Evolutionary conservation across 2,113 vertebrate species (phyloP).

Genomic region (Macaca mulatta): DNA sequence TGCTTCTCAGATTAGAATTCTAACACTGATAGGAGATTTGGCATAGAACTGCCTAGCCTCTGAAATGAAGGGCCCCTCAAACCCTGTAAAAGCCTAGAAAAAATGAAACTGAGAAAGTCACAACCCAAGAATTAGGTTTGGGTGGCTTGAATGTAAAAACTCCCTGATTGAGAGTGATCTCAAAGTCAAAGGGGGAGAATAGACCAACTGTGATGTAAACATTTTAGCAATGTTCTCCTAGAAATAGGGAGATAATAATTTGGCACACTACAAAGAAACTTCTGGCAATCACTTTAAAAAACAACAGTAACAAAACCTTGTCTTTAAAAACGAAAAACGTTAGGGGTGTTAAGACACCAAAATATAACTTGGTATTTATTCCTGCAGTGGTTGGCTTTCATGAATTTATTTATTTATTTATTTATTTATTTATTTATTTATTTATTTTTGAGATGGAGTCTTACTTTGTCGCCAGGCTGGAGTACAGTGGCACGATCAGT

Average conservation of each 20-base stretch:
- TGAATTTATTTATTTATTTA: background rate
- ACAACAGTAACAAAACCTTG: background rate
- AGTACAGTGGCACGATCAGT: too few relatives aligned
- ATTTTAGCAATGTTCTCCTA: background rate
- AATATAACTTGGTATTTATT: constrained; percentile 51
- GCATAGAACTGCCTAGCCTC: background rate
- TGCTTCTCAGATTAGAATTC: background rate
- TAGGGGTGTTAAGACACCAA: background rate
- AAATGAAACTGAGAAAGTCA: background rate
- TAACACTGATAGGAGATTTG: background rate
- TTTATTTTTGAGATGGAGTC: too few relatives aligned
- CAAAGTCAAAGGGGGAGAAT: background rate
- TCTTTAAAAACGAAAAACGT: background rate
- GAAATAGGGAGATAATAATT: background rate
- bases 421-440: background rate
- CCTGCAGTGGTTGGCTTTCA: constrained; percentile 34
- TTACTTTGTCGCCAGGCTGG: too few relatives aligned
- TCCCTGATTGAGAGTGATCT: background rate
- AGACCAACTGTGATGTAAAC: background rate
- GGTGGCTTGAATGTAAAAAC: background rate
- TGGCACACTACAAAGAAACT: background rate
- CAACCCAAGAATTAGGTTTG: background rate
- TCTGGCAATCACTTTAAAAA: background rate
- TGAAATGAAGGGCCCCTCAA: background rate
- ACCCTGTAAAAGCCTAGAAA: background rate